phyloP scores from a whole-genome alignment of 1,140 invertebrate species.

The Anoplophora glabripennis region DNA sequence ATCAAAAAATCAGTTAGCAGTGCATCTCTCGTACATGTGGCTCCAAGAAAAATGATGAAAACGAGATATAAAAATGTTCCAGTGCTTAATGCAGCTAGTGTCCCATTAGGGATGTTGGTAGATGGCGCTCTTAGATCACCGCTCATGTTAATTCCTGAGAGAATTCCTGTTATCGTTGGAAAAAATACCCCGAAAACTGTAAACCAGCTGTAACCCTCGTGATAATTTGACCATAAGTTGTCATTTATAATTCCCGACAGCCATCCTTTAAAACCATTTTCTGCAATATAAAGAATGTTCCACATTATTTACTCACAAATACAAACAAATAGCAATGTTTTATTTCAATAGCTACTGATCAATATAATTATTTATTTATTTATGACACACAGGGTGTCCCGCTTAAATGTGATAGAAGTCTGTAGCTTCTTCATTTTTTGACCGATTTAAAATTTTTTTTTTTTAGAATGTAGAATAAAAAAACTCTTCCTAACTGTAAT shows the following conservation, averaged over 20 bases:
- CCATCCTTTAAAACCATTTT: conserved; percentile 83
- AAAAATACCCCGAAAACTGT: conserved; percentile 94
- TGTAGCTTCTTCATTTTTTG: too few species aligned
- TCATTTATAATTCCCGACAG: conserved; percentile 71
- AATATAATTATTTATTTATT: too few species aligned
- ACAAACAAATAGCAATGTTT: conserved; percentile 13
- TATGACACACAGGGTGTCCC: too few species aligned
- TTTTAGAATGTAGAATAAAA: too few species aligned
- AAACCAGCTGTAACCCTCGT: conserved; percentile 81
- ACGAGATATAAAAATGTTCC: conserved; percentile 88
- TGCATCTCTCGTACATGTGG: conserved; percentile 73
- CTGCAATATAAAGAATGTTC: conserved; percentile 51
- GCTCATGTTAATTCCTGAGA: conserved; percentile 98
- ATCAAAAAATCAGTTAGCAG: conserved; percentile 86
- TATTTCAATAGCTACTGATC: background rate
- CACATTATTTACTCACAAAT: background rate
- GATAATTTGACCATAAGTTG: conserved; percentile 81
- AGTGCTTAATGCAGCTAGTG: conserved; percentile 83
- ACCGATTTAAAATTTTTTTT: too few species aligned
- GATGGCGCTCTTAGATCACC: conserved; percentile 90
- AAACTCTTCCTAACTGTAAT: too few species aligned
- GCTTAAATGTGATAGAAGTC: too few species aligned
- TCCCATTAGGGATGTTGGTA: conserved; percentile 90
- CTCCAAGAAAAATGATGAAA: conserved; percentile 85
- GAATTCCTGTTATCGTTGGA: conserved; percentile 87